A percentile compares a stretch with the other conserved stretches of the same genome.
These are phyloP conservation scores for Elysia crispata DNA, from an alignment of 2,888 invertebrate species.

Conservation along the genomic window DNA sequence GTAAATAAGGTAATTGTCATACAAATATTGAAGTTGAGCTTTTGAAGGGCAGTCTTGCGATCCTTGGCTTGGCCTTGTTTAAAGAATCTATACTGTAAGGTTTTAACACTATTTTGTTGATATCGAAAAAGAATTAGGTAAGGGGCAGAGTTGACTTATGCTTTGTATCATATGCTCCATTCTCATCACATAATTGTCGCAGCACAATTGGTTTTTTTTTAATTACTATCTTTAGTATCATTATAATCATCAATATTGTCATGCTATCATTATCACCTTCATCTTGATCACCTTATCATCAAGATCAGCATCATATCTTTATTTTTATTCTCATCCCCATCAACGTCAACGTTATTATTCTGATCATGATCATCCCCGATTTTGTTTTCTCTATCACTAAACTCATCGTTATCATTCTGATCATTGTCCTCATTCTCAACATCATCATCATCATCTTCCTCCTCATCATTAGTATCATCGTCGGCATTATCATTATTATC, in stretches of 20 bases:
- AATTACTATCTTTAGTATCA: too few relatives aligned
- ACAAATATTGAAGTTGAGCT: neutral
- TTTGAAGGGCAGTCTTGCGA: too few relatives aligned
- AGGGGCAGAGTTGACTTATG: too few relatives aligned
- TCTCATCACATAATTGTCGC: too few relatives aligned
- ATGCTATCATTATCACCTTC: neutral
- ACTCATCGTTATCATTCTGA: neutral
- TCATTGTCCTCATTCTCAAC: neutral
- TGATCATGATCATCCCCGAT: neutral
- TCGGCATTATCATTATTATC: neutral
- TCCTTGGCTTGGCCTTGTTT: too few relatives aligned
- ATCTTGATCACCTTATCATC: neutral
- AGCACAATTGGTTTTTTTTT: too few relatives aligned
- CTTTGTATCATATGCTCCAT: too few relatives aligned
- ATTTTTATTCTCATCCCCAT: neutral
- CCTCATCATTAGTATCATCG: neutral
- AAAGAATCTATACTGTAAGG: too few relatives aligned
- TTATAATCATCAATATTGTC: too few relatives aligned
- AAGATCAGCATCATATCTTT: neutral
- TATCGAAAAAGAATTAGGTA: too few relatives aligned
- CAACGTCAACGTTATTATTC: neutral
- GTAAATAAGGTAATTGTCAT: neutral
- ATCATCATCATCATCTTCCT: constrained; percentile 9
- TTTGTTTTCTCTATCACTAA: neutral
- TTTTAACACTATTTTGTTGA: too few relatives aligned